phyloP scores from a whole-genome alignment of 2,888 invertebrate genomes.

The Panopea generosa region DNA sequence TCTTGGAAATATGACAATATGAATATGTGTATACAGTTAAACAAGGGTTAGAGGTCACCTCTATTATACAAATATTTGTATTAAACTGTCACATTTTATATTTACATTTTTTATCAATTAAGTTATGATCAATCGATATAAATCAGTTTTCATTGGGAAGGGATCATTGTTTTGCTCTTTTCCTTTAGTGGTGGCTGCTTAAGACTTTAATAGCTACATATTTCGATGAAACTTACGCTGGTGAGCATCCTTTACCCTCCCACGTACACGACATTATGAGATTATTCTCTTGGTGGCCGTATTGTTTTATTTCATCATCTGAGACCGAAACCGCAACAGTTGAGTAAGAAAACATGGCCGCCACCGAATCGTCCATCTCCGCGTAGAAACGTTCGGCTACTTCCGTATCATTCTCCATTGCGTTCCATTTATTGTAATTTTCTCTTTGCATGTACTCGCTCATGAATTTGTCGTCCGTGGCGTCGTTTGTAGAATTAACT shows the following conservation, averaged over 20 bases:
- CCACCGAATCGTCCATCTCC: conserved; percentile 40
- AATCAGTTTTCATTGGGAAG: too few species aligned
- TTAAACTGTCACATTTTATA: too few species aligned
- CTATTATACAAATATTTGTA: too few species aligned
- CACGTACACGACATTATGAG: conserved; percentile 74
- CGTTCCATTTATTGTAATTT: conserved; percentile 73
- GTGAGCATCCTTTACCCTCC: conserved; percentile 73
- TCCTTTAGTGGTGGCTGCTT: too few species aligned
- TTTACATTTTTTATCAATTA: too few species aligned
- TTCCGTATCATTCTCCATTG: conserved; percentile 55
- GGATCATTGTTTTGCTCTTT: too few species aligned
- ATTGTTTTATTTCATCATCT: conserved; percentile 32
- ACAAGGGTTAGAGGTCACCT: too few species aligned
- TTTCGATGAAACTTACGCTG: conserved; percentile 74
- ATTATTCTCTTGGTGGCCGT: conserved; percentile 70
- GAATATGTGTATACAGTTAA: too few species aligned
- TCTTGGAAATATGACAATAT: too few species aligned
- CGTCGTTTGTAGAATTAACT: conserved; percentile 27
- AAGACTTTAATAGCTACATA: too few species aligned
- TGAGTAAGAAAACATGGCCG: conserved; percentile 67
- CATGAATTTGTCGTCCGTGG: conserved; percentile 21
- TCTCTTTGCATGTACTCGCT: conserved; percentile 40
- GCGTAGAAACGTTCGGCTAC: conserved; percentile 56
- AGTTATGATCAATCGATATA: too few species aligned
- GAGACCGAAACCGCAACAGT: conserved; percentile 51